phyloP scores from a whole-genome alignment of 2,888 invertebrate species.

The Crossocerus cetratus region DNA sequence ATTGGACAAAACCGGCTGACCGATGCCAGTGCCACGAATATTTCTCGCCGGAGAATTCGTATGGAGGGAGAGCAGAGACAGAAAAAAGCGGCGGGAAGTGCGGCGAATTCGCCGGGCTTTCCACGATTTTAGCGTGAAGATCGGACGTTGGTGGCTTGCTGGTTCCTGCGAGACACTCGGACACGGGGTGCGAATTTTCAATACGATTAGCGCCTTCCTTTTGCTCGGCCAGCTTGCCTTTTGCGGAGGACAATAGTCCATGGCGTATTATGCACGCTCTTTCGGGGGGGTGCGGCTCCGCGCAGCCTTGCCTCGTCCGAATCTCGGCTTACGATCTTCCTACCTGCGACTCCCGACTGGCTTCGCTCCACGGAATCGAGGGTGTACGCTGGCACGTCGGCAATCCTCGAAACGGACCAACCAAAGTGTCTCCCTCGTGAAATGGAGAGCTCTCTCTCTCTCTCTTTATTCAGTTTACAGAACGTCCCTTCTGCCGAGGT shows the following conservation, averaged over 20 bases:
- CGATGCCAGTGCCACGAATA: slow-evolving; percentile 25
- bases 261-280: slow-evolving; percentile 64
- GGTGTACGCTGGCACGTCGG: not conserved
- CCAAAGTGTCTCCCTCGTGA: not conserved
- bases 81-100: not conserved
- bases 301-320: slow-evolving; percentile 20
- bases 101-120: slow-evolving; percentile 28
- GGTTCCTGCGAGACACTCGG: slow-evolving; percentile 42
- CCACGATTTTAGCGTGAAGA: slow-evolving; percentile 58
- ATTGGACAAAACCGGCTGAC: slow-evolving; percentile 26
- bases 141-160: slow-evolving; percentile 16
- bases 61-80: slow-evolving; percentile 8
- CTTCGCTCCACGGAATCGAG: not conserved
- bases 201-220: slow-evolving; percentile 63
- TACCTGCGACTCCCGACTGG: slow-evolving; percentile 36
- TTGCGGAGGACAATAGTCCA: slow-evolving; percentile 58
- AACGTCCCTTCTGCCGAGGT: not conserved
- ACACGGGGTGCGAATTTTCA: slow-evolving; percentile 66
- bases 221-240: slow-evolving; percentile 39
- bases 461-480: not conserved
- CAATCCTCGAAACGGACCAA: not conserved
- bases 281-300: slow-evolving; percentile 50
- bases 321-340: slow-evolving; percentile 33
- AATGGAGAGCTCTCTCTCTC: too few species aligned
- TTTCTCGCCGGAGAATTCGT: slow-evolving; percentile 19